Conservation (phyloP, 2,888 invertebrate genomes). For the Drosophila peninsularis region DNA sequence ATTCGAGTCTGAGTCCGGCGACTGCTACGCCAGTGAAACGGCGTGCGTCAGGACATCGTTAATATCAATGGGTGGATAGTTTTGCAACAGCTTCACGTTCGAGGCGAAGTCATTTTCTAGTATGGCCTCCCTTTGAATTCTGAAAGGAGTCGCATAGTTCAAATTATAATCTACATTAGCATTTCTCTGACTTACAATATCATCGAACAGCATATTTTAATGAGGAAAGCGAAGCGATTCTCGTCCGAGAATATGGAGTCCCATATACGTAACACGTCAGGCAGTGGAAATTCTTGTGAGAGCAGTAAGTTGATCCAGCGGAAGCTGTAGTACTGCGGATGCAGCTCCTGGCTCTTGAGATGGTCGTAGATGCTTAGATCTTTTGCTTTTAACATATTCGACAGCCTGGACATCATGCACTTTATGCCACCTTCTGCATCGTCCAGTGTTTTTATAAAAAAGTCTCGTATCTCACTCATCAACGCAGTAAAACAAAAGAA, state of each 20-base stretch:
- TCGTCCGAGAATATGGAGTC: constrained; percentile 97
- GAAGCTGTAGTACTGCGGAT: constrained; percentile 98
- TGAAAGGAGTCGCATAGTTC: constrained; percentile 73
- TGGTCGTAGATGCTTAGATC: constrained; percentile 92
- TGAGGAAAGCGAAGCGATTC: constrained; percentile 94
- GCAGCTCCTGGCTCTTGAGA: constrained; percentile 92
- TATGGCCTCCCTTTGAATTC: constrained; percentile 92
- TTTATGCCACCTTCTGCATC: constrained; percentile 96
- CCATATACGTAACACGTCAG: constrained; percentile 99
- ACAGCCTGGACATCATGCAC: constrained; percentile 93
- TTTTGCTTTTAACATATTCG: constrained; percentile 90
- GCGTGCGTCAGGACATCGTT: constrained; percentile 93
- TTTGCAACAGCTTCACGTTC: constrained; percentile 97
- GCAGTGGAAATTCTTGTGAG: constrained; percentile 98
- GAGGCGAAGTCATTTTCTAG: constrained; percentile 95
- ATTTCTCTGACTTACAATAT: constrained; percentile 90
- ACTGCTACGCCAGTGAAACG: constrained; percentile 82
- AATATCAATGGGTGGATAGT: constrained; percentile 95
- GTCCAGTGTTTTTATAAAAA: constrained; percentile 97
- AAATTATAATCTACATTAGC: not conserved
- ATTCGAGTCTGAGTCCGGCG: constrained; percentile 26
- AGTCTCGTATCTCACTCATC: constrained; percentile 98
- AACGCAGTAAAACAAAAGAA: constrained; percentile 99
- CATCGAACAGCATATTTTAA: constrained; percentile 98
- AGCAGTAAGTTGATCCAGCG: constrained; percentile 97